Percentiles rank a stretch among this genome's conserved stretches.
Conservation (phyloP, 1,140 invertebrate genomes). For the Diuraphis noxia region DNA sequence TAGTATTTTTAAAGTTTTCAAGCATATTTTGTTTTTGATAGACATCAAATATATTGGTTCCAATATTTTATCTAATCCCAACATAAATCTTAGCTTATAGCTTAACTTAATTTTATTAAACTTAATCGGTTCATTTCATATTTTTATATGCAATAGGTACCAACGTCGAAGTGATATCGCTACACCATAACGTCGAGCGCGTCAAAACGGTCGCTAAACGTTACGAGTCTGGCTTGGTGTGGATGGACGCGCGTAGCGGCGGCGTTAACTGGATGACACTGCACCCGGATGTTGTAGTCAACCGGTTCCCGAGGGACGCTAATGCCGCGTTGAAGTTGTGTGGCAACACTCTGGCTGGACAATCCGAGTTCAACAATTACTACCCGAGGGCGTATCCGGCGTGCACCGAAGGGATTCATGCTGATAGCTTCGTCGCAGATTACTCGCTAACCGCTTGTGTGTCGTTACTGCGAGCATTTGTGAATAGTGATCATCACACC, state of each 20-base stretch:
- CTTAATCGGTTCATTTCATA: background rate
- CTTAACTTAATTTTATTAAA: background rate
- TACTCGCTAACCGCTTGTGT: constrained; percentile 12
- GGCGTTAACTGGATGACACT: background rate
- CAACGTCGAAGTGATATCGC: background rate
- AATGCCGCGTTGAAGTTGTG: background rate
- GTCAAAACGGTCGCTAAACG: background rate
- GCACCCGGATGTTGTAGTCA: background rate
- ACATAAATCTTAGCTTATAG: too few relatives aligned
- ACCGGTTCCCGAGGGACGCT: background rate
- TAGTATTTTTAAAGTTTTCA: too few relatives aligned
- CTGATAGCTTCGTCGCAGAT: background rate
- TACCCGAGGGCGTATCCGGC: background rate
- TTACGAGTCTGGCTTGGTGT: constrained; percentile 8
- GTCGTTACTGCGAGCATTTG: background rate
- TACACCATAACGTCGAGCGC: background rate
- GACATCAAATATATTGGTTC: too few relatives aligned
- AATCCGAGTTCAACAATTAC: background rate
- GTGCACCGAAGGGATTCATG: background rate
- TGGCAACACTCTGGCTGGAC: background rate
- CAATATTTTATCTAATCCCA: too few relatives aligned
- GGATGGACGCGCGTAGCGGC: background rate
- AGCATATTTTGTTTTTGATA: too few relatives aligned
- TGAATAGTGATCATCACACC: background rate
- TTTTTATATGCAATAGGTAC: background rate